Evolutionary conservation across 2,888 invertebrate species (phyloP), one percentile per base, ranked within the genome.

Genomic region (Netelia virgata): DNA sequence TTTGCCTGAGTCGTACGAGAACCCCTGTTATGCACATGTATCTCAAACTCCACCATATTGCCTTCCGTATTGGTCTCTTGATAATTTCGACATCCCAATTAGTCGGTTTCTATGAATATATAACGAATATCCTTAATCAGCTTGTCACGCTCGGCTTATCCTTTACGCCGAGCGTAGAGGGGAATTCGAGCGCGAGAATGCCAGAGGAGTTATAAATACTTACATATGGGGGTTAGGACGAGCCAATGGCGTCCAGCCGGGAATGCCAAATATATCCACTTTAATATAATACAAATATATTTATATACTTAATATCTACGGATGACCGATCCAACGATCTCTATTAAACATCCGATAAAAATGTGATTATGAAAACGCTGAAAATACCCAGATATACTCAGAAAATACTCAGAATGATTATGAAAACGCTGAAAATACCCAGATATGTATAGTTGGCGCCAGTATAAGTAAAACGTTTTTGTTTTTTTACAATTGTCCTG

Each of bases 121-220:
- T 53, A 55, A 36, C 8, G 55, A 18, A 41, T 36, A 64, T 50
- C 20, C 0, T 9, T 75, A 76, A 75, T 76, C 76, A 70, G 69
- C 70, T 82, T 64, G 68, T 63, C 69, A 70, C 70, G 70, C 47
- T 82, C 18, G 82, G 82, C 70, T 70, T 82, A 75, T 69, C 76
- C 53, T 69, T 70, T 50, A 10, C 43, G 41, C 55, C 43, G 14
- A 55, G 14, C 28, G 14, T 28, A n/a, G 18, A 61, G 43, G 36
- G 36, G 36, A 36, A 36, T 43, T 68, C 1, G 28, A 47, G 20
- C 9, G 47, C 61, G n/a, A 23, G 11, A 61, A 61, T 59, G 61
- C n/a, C 5, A 20, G 10, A 28, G 11, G 2, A 57, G 36, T 53
- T 69, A 28, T 55, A 9, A 8, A 50, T 28, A 28, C 3, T 14